phyloP scores from a whole-genome alignment of 2,113 vertebrate genomes.

The Gobius niger region DNA sequence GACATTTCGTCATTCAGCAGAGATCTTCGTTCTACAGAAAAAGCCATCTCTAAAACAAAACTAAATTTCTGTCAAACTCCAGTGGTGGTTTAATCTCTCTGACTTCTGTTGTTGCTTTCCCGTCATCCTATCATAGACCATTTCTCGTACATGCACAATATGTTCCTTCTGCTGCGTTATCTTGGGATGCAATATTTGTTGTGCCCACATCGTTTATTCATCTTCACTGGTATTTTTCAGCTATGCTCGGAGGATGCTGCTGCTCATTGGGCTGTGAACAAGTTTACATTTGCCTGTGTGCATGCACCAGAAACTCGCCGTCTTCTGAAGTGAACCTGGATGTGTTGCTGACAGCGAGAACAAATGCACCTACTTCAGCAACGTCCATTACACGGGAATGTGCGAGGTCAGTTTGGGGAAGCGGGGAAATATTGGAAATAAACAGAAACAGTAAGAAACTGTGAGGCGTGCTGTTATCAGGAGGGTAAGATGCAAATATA shows the following conservation, averaged over 20 bases:
- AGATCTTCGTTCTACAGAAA: conserved; percentile 22
- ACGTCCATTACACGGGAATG: background rate
- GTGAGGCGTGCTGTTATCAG: background rate
- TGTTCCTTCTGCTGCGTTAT: conserved; percentile 21
- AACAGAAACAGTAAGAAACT: conserved; percentile 7
- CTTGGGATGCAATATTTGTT: conserved; percentile 28
- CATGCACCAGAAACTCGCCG: conserved; percentile 10
- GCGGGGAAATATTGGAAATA: background rate
- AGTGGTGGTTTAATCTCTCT: background rate
- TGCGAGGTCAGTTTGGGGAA: conserved; percentile 2
- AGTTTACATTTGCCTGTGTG: conserved; percentile 20
- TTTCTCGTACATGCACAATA: conserved; percentile 28
- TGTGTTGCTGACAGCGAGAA: conserved; percentile 10
- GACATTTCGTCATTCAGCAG: conserved; percentile 4
- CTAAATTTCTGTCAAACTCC: conserved; percentile 12
- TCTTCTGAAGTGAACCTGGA: conserved; percentile 25
- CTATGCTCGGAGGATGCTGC: conserved; percentile 42
- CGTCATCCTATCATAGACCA: conserved; percentile 50
- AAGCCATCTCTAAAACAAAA: conserved; percentile 30
- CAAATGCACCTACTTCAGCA: background rate
- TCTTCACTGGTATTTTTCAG: conserved; percentile 43
- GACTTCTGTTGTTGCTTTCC: background rate
- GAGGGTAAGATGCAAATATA: background rate
- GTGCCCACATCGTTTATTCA: conserved; percentile 44
- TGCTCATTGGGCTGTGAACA: conserved; percentile 44